Percentiles rank a stretch among this genome's conserved stretches.
Conservation (phyloP, 2,113 vertebrate species). For the Leiothrix lutea region DNA sequence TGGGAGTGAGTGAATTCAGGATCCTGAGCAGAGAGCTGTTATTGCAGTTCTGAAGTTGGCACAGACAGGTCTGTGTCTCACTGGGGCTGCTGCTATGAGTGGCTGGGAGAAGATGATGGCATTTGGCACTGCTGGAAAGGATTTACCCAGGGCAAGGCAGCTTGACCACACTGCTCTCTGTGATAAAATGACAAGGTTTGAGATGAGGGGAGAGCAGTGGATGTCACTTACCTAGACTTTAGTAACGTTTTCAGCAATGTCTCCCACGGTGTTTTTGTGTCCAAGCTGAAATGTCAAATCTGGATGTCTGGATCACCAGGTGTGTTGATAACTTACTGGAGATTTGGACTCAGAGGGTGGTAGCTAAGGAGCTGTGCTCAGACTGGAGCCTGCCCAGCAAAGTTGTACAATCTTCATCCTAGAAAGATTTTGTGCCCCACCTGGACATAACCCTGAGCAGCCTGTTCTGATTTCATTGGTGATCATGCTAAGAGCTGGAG, state of each 20-base stretch:
- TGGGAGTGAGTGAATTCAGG: neutral
- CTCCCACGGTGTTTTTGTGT: neutral
- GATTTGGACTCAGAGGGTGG: neutral
- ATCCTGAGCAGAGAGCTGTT: neutral
- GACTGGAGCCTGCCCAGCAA: neutral
- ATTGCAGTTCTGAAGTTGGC: neutral
- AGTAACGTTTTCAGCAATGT: neutral
- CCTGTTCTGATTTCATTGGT: neutral
- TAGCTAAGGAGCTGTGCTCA: neutral
- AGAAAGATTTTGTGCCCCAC: neutral
- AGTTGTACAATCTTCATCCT: neutral
- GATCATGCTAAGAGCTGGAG: neutral
- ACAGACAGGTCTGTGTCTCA: neutral
- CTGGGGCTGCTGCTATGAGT: neutral
- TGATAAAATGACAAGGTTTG: neutral
- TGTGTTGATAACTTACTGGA: neutral
- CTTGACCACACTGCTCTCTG: neutral
- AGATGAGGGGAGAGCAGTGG: neutral
- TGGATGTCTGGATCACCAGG: neutral
- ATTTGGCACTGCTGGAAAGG: neutral
- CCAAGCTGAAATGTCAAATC: neutral
- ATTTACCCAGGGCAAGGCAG: neutral
- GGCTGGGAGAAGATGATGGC: neutral
- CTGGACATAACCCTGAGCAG: neutral
- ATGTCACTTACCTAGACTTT: neutral